phyloP scores from a whole-genome alignment of 2,888 invertebrate genomes.

The Buathra laborator region DNA sequence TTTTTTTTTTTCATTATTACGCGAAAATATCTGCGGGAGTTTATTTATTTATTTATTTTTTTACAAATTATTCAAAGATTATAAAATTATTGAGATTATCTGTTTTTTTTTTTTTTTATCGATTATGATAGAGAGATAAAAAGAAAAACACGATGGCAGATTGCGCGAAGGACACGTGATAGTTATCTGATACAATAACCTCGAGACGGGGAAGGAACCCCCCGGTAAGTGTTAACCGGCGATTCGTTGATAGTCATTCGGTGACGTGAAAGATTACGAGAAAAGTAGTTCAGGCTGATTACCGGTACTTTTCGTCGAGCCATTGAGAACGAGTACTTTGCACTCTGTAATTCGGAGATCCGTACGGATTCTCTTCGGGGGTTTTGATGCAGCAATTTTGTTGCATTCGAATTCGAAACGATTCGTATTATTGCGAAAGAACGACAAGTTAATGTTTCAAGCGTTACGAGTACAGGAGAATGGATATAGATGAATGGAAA shows the following conservation, averaged over 20 bases:
- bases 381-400: slow-evolving; percentile 5
- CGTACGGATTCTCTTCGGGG: not conserved
- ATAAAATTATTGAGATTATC: not conserved
- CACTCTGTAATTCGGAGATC: not conserved
- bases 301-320: slow-evolving; percentile 19
- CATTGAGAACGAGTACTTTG: not conserved
- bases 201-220: not conserved
- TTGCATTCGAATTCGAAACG: not conserved
- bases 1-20: not conserved
- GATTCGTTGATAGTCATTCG: not conserved
- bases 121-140: not conserved
- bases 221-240: not conserved
- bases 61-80: not conserved
- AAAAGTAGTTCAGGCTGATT: slow-evolving; percentile 41
- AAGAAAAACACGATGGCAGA: not conserved
- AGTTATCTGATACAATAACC: not conserved
- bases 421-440: not conserved
- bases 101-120: not conserved
- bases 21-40: not conserved
- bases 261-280: not conserved
- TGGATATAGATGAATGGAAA: no score
- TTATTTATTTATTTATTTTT: not conserved
- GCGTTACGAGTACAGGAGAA: not conserved
- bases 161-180: not conserved
- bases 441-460: not conserved